phyloP scores from a whole-genome alignment of 2,113 vertebrate species.

The Phasianus colchicus region DNA sequence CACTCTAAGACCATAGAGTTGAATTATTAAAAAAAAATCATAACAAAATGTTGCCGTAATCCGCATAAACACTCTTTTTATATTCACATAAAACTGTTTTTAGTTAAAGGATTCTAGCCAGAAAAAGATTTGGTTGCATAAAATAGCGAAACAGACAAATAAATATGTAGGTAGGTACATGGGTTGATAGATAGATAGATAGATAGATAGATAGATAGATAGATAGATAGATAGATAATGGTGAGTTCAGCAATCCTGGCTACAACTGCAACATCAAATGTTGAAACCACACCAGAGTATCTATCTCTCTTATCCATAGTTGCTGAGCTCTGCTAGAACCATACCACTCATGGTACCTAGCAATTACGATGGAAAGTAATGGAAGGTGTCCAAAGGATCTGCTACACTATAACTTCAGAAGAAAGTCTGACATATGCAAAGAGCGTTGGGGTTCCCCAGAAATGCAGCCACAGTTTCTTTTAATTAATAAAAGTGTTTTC shows the following conservation, averaged over 20 bases:
- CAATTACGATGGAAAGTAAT: background rate
- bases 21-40: background rate
- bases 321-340: background rate
- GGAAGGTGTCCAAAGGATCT: background rate
- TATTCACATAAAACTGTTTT: background rate
- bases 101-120: background rate
- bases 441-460: accelerated
- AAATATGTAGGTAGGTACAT: background rate
- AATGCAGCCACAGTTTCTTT: background rate
- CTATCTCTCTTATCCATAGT: background rate
- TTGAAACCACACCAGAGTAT: background rate
- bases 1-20: background rate
- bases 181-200: background rate
- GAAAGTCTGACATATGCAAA: background rate
- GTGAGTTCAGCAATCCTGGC: background rate
- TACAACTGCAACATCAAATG: background rate
- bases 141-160: background rate
- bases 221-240: background rate
- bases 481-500: background rate
- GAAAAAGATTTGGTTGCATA: background rate
- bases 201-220: background rate
- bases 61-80: background rate
- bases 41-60: background rate
- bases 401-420: background rate
- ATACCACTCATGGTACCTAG: background rate